Base-by-base conservation (phyloP, 2,888 invertebrate species). In the Ichneumoninae sp. region DNA sequence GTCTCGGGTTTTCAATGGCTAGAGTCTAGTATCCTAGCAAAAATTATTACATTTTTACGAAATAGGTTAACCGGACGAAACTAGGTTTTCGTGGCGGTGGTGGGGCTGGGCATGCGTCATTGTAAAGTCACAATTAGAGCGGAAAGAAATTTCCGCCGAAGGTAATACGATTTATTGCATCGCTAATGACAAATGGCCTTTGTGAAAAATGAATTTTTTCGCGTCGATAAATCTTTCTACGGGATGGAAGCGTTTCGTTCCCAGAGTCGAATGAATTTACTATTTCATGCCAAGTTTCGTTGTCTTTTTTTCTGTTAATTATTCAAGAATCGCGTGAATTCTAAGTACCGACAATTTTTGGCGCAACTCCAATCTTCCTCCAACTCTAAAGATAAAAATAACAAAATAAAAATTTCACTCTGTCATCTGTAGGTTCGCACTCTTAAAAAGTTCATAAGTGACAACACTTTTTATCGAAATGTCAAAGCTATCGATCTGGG, bases 221-320 rank as follows among this genome's bases (percentile, higher is more conserved):
- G 19, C 30, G 19, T 13, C 33, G 62, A 50, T 50, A 50, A 30
- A 75, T 50, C 16, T 19, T 50, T 74, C 62, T 30, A 19, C 22
- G 30, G 50, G 10, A 50, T 75, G 33, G 22, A 47, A 33, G 50
- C 19, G n/a, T 44, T 30, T 54, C 47, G 47, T 62, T 50, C 50
- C 22, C 13, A n/a, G 19, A 30, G 74, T 57, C 74, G 47, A 40
- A 44, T 50, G 47, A 74, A 62, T 62, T 60, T 60, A 22, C 33
- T n/a, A 50, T 33, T 47, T 50, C 62, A 13, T 62, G 50, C 74
- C 47, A 74, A 74, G 19, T 65, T 75, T 65, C 13, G 40, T 57
- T 33, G 47, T 50, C 50, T 50, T 30, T n/a, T 60, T 60, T 62
- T 62, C 30, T n/a, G 6, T 30, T 62, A 16, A 47, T 62, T 50